Conservation (phyloP, 2,113 vertebrate genomes). For the Lutjanus erythropterus region DNA sequence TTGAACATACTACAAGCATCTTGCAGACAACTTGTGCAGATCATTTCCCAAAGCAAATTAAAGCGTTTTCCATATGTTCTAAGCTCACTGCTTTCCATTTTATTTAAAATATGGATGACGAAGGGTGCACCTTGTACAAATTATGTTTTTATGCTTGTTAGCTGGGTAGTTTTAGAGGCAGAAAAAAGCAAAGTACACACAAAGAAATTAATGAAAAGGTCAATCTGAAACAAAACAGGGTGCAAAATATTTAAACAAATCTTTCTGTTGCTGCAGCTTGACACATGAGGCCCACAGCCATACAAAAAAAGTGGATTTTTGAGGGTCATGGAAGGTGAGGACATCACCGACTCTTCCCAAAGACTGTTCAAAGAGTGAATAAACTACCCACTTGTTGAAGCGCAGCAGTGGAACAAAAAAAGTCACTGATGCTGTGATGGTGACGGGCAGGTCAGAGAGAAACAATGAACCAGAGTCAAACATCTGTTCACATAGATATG, state of each 20-base stretch:
- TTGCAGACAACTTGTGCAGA: neutral
- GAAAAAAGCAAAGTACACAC: too few relatives aligned
- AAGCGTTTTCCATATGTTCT: neutral
- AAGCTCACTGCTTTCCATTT: neutral
- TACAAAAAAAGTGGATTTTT: neutral
- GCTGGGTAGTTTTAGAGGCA: too few relatives aligned
- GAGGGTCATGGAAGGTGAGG: too few relatives aligned
- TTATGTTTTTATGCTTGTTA: too few relatives aligned
- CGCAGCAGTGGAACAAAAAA: neutral
- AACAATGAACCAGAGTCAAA: neutral
- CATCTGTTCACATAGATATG: neutral
- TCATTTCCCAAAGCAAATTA: neutral
- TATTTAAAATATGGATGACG: neutral
- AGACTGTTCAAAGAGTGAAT: neutral
- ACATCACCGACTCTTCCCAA: neutral
- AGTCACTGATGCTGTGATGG: neutral
- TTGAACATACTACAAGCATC: conserved; percentile 13
- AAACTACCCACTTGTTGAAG: neutral
- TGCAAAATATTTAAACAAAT: neutral
- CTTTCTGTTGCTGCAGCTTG: neutral
- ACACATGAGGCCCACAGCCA: too few relatives aligned
- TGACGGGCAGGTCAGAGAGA: neutral
- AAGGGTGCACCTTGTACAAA: too few relatives aligned
- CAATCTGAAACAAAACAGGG: neutral
- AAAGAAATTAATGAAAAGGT: too few relatives aligned